phyloP scores from a whole-genome alignment of 2,888 invertebrate genomes.

The Campopleginae sp. region DNA sequence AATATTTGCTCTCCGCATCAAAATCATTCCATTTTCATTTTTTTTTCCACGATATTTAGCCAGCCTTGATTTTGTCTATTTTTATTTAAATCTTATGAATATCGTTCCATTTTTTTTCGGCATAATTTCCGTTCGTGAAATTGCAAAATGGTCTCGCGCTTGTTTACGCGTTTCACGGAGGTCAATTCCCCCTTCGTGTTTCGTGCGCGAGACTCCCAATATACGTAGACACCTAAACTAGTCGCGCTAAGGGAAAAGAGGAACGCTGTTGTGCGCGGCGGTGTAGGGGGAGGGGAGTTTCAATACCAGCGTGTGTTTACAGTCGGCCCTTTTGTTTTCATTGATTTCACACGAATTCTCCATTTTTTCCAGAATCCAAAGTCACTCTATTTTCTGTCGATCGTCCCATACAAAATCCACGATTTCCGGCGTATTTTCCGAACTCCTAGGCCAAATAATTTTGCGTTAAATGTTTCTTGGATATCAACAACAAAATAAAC shows the following conservation, averaged over 20 bases:
- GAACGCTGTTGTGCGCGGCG: background rate
- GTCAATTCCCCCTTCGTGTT: constrained; percentile 58
- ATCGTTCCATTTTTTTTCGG: background rate
- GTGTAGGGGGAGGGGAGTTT: background rate
- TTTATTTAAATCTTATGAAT: background rate
- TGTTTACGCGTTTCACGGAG: constrained; percentile 61
- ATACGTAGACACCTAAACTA: constrained; percentile 1
- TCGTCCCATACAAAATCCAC: background rate
- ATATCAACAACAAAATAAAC: too few relatives aligned
- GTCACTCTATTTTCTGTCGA: background rate
- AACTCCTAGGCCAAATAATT: too few relatives aligned
- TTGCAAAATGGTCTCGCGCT: constrained; percentile 4
- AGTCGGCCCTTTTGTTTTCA: constrained; percentile 48
- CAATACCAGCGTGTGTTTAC: constrained; percentile 26
- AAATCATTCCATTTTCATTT: background rate
- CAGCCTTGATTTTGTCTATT: background rate
- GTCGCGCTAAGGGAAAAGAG: constrained; percentile 3
- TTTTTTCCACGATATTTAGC: background rate
- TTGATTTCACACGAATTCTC: constrained; percentile 34
- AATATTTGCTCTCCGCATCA: background rate
- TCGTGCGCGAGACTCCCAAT: constrained; percentile 27
- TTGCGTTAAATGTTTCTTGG: too few relatives aligned
- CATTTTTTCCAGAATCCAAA: background rate
- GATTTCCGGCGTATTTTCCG: background rate
- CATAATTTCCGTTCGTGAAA: background rate